Evolutionary conservation across 1,140 invertebrate species (phyloP), one percentile per base, ranked within the genome.

Genomic region (Calliopsis andreniformis): DNA sequence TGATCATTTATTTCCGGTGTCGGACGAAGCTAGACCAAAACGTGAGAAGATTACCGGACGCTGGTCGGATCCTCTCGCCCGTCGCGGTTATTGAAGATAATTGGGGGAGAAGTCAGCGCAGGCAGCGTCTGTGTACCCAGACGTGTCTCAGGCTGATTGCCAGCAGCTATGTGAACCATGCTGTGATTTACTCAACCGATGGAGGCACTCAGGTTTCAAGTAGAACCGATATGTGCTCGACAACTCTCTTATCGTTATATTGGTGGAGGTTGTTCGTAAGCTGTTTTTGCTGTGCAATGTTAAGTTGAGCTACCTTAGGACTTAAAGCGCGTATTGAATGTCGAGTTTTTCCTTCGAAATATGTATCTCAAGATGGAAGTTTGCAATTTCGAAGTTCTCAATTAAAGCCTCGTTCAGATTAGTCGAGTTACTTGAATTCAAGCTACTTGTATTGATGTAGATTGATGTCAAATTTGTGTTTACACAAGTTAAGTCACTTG

Each of bases 61-160:
- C 25, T 25, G 16, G 12, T 12, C 23, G 25, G 51, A 25, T 28
- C 69, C 76, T 76, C 67, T 45, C 56, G 42, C 35, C 56, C 42
- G 58, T 28, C 43, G 63, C 56, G 72, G 59, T 80, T 80, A 80
- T 80, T 61, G 73, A 77, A 80, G 59, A 77, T 80, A 76, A 80
- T 80, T 80, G 51, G 66, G 73, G 77, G 59, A n/a, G 58, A 71
- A 43, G 47, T 39, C 55, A n/a, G 23, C 42, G 61, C n/a, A 43
- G 42, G 42, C 28, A 53, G 64, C 23, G 35, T 68, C 43, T 49
- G 55, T 68, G 63, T 58, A 14, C 39, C 42, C 45, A 45, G 51
- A 55, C 51, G 51, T 30, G 51, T 55, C 51, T 55, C 12, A 30
- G 51, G 51, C 51, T 55, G 51, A 55, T 55, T 55, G 51, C 51